Percentiles rank a stretch among this genome's conserved stretches.
phyloP scores from a whole-genome alignment of 2,888 invertebrate species.

The Eupithecia exiguata region DNA sequence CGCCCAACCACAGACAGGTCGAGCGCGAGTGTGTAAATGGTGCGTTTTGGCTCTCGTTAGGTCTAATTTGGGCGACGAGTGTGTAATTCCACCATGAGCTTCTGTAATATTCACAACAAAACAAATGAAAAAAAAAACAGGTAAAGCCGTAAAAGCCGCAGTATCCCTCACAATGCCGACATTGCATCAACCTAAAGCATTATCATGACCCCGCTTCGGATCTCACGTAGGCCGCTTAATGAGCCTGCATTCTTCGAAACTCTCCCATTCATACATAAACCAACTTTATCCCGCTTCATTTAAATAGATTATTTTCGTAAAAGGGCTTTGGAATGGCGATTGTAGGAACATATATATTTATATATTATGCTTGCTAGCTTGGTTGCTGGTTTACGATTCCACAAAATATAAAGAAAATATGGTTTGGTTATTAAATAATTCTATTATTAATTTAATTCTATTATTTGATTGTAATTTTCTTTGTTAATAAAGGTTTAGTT shows the following conservation, averaged over 20 bases:
- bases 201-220: not conserved
- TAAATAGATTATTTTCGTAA: conserved; percentile 36
- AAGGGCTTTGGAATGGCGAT: conserved; percentile 11
- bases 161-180: not conserved
- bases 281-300: conserved; percentile 44
- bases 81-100: too few relatives aligned
- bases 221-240: conserved; percentile 42
- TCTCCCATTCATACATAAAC: conserved; percentile 43
- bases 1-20: too few relatives aligned
- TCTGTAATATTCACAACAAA: too few relatives aligned
- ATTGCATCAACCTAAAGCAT: not conserved
- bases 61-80: too few relatives aligned
- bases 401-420: not conserved
- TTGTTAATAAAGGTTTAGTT: not conserved
- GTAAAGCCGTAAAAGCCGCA: too few relatives aligned
- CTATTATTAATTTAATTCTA: too few relatives aligned
- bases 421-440: too few relatives aligned
- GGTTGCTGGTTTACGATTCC: not conserved
- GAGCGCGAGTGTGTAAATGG: too few relatives aligned
- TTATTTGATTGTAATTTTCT: too few relatives aligned
- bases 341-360: not conserved
- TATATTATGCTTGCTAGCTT: not conserved
- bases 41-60: too few relatives aligned
- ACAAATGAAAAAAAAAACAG: too few relatives aligned
- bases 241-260: conserved; percentile 41